Conservation (phyloP, 92 coral and sea anemone species). For the Epizoanthus illoricatus region DNA sequence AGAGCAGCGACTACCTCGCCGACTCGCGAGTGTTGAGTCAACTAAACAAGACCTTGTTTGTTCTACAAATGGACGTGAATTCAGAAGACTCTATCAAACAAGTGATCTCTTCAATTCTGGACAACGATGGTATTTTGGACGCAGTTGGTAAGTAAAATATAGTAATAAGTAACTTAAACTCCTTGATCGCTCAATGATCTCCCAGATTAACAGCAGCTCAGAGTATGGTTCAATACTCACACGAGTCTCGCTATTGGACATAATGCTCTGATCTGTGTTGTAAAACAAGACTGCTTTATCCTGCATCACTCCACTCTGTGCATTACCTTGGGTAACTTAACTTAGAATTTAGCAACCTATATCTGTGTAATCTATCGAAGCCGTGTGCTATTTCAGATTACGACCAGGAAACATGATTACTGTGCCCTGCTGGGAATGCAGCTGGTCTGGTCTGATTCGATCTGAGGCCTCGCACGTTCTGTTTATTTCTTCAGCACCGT, state of each 20-base stretch:
- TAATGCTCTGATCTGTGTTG: not conserved
- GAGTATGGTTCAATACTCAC: not conserved
- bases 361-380: slow-evolving; percentile 11
- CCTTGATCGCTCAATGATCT: not conserved
- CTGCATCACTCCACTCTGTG: not conserved
- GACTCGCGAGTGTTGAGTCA: slow-evolving; percentile 77
- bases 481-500: not conserved
- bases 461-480: not conserved
- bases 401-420: not conserved
- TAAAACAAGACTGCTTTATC: not conserved
- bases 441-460: not conserved
- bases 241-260: no score
- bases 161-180: not conserved
- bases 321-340: not conserved
- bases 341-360: not conserved
- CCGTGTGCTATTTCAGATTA: slow-evolving; percentile 4
- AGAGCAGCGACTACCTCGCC: slow-evolving; percentile 81
- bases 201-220: slow-evolving; percentile 16
- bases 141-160: slow-evolving; percentile 76
- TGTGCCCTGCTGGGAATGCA: slow-evolving; percentile 5
- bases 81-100: slow-evolving; percentile 74
- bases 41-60: slow-evolving; percentile 83
- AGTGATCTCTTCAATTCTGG: slow-evolving; percentile 81
- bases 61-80: slow-evolving; percentile 85
- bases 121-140: slow-evolving; percentile 88